Conservation (phyloP, 2,888 invertebrate species). For the Campoplex nolae region DNA sequence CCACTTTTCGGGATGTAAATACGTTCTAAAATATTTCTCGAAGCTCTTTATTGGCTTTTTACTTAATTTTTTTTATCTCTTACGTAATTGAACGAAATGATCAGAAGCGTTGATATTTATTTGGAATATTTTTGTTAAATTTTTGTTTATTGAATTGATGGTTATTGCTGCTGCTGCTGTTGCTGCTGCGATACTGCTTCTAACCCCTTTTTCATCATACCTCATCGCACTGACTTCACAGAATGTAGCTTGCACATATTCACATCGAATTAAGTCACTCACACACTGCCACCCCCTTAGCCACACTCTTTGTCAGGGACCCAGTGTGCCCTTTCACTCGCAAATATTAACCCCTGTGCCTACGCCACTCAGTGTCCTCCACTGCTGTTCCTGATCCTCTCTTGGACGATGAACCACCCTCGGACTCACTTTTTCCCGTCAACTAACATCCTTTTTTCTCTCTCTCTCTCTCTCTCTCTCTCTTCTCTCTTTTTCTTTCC, state of each 20-base stretch:
- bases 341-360: constrained; percentile 85
- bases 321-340: constrained; percentile 86
- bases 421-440: constrained; percentile 38
- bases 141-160: constrained; percentile 11
- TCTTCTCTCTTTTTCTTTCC: not conserved
- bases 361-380: constrained; percentile 54
- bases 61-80: not conserved
- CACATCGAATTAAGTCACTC: constrained; percentile 82
- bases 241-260: constrained; percentile 79
- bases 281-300: constrained; percentile 73
- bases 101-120: not conserved
- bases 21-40: not conserved
- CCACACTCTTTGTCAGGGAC: constrained; percentile 81
- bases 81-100: not conserved
- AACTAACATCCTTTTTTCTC: constrained; percentile 17
- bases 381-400: constrained; percentile 36
- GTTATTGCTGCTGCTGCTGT: not conserved
- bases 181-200: not conserved
- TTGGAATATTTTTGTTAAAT: not conserved
- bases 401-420: constrained; percentile 32
- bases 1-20: not conserved
- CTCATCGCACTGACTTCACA: constrained; percentile 39
- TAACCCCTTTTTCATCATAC: constrained; percentile 16
- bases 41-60: not conserved
- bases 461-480: not conserved